Base-by-base conservation (phyloP, 1,140 invertebrate species). In the Euura saliciscinereae region DNA sequence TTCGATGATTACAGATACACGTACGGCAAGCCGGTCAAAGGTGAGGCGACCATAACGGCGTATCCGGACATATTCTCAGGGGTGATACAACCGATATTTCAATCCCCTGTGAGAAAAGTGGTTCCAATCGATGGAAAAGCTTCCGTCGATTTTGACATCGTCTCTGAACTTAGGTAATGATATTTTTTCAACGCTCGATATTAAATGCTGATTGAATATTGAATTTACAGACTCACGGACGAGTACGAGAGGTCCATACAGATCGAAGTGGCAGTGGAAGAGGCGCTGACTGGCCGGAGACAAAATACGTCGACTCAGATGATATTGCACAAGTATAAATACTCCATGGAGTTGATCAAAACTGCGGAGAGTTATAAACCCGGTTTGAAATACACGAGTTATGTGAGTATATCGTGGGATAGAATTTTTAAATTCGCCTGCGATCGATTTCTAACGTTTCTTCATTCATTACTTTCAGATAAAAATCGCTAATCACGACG, bases 301-400 rank as follows among this genome's bases (percentile, higher is more conserved):
- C 96, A 97, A 82, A 98, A 97, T 85, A 90, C 91, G 7, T 91
- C 94, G 0, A 86, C 91, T 0, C 90, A 91, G 74, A 89, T 97
- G 71, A 91, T 91, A 13, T 84, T 98, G 2, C 92, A 98, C 81
- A 91, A 93, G 73, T 92, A 95, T 76, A 92, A 93, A 44, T 96
- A 97, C 78, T 93, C 93, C 78, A 89, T 99, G 83, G 93, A 96
- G 76, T 89, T 96, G 66, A 91, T 95, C 66, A 92, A 95, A 77
- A 94, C 94, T 2, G 90, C 96, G 3, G 91, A 94, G 71, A 93
- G 92, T 76, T 99, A 96, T 84, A 97, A 97, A 82, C 95, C 96
- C 2, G 94, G 93, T 6, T 88, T 98, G 65, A 92, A 92, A 71
- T 97, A 97, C 80, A 93, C 89, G 65, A 92, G 94, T 70, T 94